Evolutionary conservation across 2,797 vertebrate species (phyloP), one percentile per base, ranked within the genome.

Genomic region (Crocidura indochinensis): DNA sequence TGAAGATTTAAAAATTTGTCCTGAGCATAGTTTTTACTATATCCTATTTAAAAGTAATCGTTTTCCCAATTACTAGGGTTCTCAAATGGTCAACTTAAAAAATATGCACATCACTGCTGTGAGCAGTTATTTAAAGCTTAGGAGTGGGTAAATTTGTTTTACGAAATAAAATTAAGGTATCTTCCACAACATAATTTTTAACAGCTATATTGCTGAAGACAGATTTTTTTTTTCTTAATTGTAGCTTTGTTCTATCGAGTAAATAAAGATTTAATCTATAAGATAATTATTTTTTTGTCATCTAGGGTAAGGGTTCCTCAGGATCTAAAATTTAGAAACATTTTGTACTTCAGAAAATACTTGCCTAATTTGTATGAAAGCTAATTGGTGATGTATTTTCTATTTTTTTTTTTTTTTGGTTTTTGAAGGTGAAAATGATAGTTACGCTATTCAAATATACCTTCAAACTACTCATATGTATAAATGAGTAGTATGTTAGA

Each of bases 111-210:
- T 91, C 44, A 75, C 20, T 38, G 79, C 29, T 29, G 71, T 81
- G 91, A 62, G n/a, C 92, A 73, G 0, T 22, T 77, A 90, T 77
- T 49, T 67, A 51, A 90, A 79, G 31, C 29, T 85, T 29, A 84
- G 71, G 44, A 71, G 27, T 95, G 15, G 73, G 72, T 46, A 85
- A 92, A 77, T 27, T 38, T 38, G 38, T 81, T 87, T 78, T 77
- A 78, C 77, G 77, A 77, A 62, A 92, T 93, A 79, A 27, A 68
- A 6, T 91, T 91, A 84, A 68, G 49, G 29, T 94, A 10, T n/a
- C 20, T 91, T 91, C 46, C 29, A 69, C 38, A 81, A 29, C 27
- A 46, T 84, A 91, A 14, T n/a, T 84, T 91, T 19, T 78, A 64
- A 19, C 47, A 94, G 27, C 60, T 53, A 27, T 89, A 38, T 56